Evolutionary conservation across 2,888 invertebrate genomes (phyloP).

Genomic region (Chalcosyrphus nemorum): DNA sequence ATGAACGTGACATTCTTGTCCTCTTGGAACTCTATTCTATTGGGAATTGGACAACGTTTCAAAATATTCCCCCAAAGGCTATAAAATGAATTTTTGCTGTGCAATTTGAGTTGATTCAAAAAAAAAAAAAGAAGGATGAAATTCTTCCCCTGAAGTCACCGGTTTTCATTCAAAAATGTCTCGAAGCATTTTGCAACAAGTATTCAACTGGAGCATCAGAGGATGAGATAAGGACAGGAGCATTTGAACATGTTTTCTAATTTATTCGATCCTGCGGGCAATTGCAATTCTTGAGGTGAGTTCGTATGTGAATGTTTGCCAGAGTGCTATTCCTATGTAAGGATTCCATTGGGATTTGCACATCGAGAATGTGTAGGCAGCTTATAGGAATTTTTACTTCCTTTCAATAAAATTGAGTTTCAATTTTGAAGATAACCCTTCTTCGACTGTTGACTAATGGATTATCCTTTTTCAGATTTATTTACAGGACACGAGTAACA

Average conservation of each 20-base stretch:
- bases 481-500: conserved; percentile 58
- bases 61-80: neutral
- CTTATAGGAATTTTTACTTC: conserved; percentile 4
- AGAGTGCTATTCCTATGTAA: neutral
- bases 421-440: too few species aligned
- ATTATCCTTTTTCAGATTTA: conserved; percentile 31
- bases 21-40: neutral
- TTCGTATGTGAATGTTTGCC: conserved; percentile 27
- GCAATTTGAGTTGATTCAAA: conserved; percentile 26
- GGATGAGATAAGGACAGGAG: neutral
- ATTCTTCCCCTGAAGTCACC: conserved; percentile 4
- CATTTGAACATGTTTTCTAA: conserved; percentile 57
- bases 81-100: neutral
- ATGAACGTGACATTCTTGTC: neutral
- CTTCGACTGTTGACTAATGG: neutral
- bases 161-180: conserved; percentile 23
- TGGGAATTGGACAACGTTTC: conserved; percentile 22
- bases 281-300: conserved; percentile 27
- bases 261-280: conserved; percentile 34
- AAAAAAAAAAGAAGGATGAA: too few species aligned
- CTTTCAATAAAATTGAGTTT: neutral
- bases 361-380: neutral
- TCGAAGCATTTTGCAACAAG: conserved; percentile 28
- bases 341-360: conserved; percentile 13
- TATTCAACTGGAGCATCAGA: conserved; percentile 6